Conservation (phyloP, 2,888 invertebrate genomes). For the Balanococcus diminutus region DNA sequence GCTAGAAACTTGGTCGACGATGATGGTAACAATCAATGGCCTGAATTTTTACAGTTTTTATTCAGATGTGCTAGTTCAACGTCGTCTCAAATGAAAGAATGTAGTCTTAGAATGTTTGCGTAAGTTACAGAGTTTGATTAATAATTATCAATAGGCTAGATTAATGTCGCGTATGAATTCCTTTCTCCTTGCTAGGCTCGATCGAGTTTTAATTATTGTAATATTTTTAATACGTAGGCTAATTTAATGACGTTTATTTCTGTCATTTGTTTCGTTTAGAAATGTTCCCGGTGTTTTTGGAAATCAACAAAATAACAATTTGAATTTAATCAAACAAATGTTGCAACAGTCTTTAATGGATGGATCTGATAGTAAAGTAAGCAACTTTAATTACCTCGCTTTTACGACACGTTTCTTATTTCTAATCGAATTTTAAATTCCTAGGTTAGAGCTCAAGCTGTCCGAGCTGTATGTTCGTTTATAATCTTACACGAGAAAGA, state of each 20-base stretch:
- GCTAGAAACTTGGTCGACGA: constrained; percentile 94
- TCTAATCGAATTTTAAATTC: neutral
- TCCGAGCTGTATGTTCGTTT: constrained; percentile 84
- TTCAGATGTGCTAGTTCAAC: constrained; percentile 91
- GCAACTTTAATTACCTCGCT: neutral
- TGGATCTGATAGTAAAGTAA: constrained; percentile 54
- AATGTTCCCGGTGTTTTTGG: constrained; percentile 97
- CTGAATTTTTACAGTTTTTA: constrained; percentile 87
- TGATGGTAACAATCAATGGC: constrained; percentile 95
- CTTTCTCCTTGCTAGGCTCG: neutral
- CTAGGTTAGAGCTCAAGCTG: constrained; percentile 77
- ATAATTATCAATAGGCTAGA: neutral
- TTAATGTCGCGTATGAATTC: no score
- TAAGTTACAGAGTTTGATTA: constrained; percentile 63
- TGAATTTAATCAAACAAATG: constrained; percentile 95
- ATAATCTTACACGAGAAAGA: constrained; percentile 93
- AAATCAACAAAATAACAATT: constrained; percentile 87
- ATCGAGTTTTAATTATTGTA: neutral
- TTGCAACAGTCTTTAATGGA: constrained; percentile 71
- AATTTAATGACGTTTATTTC: neutral
- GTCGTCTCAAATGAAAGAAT: constrained; percentile 83
- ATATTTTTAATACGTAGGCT: neutral
- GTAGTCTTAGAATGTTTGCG: constrained; percentile 93
- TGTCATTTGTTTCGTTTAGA: constrained; percentile 62
- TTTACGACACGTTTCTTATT: neutral